Evolutionary conservation across 2,797 vertebrate genomes (phyloP), one percentile per base, ranked within the genome.

Genomic region (Sylvilagus floridanus): DNA sequence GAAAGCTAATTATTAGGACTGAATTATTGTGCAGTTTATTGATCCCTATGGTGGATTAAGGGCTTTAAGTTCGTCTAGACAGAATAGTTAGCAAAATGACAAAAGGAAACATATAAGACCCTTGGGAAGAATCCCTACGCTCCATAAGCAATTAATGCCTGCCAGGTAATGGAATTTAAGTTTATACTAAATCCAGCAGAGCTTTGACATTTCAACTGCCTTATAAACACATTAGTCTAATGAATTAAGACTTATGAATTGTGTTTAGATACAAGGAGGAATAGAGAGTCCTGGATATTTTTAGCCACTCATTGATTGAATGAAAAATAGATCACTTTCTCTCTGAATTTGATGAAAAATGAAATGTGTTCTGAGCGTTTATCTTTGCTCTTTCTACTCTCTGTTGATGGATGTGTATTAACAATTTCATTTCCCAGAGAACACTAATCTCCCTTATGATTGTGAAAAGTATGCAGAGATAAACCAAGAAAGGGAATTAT

Each of bases 21-120:
- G 99, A 99, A 99, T 99, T 99, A 99, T 98, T 99, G 99, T 99
- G 99, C 99, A 99, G 98, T 99, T 99, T 99, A 99, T 99, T 99
- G 99, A 99, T 99, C 99, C 99, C 99, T 98, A 98, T 99, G 99
- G 99, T 99, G 99, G 99, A 99, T 99, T 99, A 99, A 99, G 99
- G 99, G 99, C 99, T 99, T 99, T 99, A 99, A 99, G 99, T 99
- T 99, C 98, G 99, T 99, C 99, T 99, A 99, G 99, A 99, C 99
- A 99, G 99, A 99, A 99, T 99, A 99, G 99, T 99, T 99, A 99
- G 99, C 99, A 99, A 99, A 99, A 99, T 99, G 99, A 99, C 99
- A 99, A 99, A 99, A 99, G 98, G 99, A 99, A 99, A 99, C 99
- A 99, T 99, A 99, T 99, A 98, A 99, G 98, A 98, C 99, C 99